Evolutionary conservation across 2,113 vertebrate genomes (phyloP), one percentile per base, ranked within the genome.

Genomic region (Origma solitaria): DNA sequence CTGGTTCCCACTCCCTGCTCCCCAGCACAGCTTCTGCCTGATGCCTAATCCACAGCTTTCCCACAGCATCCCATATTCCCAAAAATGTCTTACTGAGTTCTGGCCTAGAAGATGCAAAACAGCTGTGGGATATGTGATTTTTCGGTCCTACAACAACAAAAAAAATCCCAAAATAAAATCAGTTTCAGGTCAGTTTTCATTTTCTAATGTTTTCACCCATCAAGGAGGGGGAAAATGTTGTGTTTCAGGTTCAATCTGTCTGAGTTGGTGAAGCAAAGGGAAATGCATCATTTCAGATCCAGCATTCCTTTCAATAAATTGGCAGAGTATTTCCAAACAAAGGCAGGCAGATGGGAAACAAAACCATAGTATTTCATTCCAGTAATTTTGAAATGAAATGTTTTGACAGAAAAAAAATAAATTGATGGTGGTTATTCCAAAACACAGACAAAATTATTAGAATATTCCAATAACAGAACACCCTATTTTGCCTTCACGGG

Each of bases 311-410:
- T 58, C 93, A 73, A 75, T 45, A 77, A 77, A 66, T 56, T 57
- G 68, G 57, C 90, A 94, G 85, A n/a, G 50, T 60, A 49, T 92
- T 88, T 88, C 40, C 68, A 82, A 88, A 83, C 93, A 73, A 76
- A 80, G 71, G 82, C 79, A 86, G 71, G 75, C 95, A 93, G 94
- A 91, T 57, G 79, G 82, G 82, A 91, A 94, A 86, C 70, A 92
- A 94, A 95, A 37, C 5, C 58, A 4, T 22, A 28, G 31, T 61
- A 72, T 86, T 93, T 92, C 83, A 86, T 58, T 90, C 69, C 69
- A 49, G 68, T 71, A 75, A 88, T 18, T 44, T 20, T 40, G 80
- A 93, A 91, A 93, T 86, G 76, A 90, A 92, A 93, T 35, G 79
- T 83, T 97, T 77, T 45, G 75, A 86, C 56, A 70, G 51, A 27